Evolutionary conservation across 2,113 vertebrate genomes (phyloP).

Genomic region (Zosterops japonicus): DNA sequence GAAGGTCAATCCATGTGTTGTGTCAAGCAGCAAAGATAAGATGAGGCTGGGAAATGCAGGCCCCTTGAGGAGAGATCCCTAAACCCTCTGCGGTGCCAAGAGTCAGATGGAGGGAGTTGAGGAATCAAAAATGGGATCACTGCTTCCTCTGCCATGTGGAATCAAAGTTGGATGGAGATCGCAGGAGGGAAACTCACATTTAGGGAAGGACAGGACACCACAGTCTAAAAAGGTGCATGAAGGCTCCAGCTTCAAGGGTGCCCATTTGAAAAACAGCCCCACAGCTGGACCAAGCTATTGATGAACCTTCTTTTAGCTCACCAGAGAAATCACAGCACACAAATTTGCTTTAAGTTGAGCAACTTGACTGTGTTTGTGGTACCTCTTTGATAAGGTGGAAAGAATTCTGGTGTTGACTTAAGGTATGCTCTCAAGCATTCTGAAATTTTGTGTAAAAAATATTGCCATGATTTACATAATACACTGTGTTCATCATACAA

Average conservation of each 20-base stretch:
- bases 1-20: not conserved
- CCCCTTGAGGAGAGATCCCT: not conserved
- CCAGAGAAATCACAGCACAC: not conserved
- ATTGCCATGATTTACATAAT: not conserved
- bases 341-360: not conserved
- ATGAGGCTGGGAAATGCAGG: not conserved
- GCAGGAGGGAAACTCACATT: not conserved
- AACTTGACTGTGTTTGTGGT: not conserved
- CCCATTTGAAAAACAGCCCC: not conserved
- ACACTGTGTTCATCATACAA: not conserved
- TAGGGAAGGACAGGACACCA: not conserved
- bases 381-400: not conserved
- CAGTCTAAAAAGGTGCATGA: not conserved
- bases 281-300: not conserved
- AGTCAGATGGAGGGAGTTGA: accelerated
- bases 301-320: not conserved
- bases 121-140: not conserved
- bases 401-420: not conserved
- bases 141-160: not conserved
- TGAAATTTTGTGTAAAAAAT: not conserved
- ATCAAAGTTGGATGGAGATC: too few relatives aligned
- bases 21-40: not conserved
- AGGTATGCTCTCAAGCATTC: not conserved
- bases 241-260: not conserved
- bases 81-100: not conserved